These are phyloP conservation scores for Lasioglossum figueresi DNA, from an alignment of 2,888 invertebrate genomes.

Conservation along the genomic window DNA sequence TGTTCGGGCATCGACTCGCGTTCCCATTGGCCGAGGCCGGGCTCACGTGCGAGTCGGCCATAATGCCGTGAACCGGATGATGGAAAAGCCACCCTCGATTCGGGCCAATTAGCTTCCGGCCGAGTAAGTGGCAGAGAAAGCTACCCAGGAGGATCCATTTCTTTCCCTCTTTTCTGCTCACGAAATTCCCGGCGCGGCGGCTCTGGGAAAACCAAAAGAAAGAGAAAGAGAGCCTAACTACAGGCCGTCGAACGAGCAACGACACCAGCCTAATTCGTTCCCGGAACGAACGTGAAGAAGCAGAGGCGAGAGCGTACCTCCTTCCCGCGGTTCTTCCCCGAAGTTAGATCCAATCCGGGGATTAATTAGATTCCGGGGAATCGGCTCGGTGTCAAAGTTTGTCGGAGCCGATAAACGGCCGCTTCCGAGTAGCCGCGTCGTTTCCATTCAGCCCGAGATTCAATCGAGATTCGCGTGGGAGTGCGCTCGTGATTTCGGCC, in stretches of 20 bases:
- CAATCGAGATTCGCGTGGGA: slow-evolving; percentile 11
- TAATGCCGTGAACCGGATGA: slow-evolving; percentile 73
- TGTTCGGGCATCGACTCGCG: slow-evolving; percentile 53
- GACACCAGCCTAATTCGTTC: slow-evolving; percentile 61
- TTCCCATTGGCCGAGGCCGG: slow-evolving; percentile 58
- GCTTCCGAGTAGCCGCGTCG: slow-evolving; percentile 21
- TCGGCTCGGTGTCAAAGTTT: slow-evolving; percentile 59
- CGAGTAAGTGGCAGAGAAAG: slow-evolving; percentile 70
- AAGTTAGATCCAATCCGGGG: slow-evolving; percentile 62
- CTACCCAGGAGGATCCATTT: slow-evolving; percentile 17
- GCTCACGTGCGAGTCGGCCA: slow-evolving; percentile 72
- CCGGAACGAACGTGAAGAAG: slow-evolving; percentile 49
- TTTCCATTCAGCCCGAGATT: slow-evolving; percentile 41
- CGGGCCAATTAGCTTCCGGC: slow-evolving; percentile 74
- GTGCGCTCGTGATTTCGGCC: slow-evolving; percentile 19
- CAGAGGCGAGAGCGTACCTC: slow-evolving; percentile 21
- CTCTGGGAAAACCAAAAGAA: not conserved
- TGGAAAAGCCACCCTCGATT: slow-evolving; percentile 74
- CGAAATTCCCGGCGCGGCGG: not conserved
- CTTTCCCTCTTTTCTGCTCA: slow-evolving; percentile 16
- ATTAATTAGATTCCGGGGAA: slow-evolving; percentile 65
- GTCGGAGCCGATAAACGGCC: slow-evolving; percentile 43
- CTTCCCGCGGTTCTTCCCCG: slow-evolving; percentile 63
- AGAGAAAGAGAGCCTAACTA: not conserved
- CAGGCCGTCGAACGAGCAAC: not conserved